Percentiles rank a stretch among this genome's conserved stretches.
Conservation (phyloP, 2,888 invertebrate genomes). For the Slavum lentiscoides region DNA sequence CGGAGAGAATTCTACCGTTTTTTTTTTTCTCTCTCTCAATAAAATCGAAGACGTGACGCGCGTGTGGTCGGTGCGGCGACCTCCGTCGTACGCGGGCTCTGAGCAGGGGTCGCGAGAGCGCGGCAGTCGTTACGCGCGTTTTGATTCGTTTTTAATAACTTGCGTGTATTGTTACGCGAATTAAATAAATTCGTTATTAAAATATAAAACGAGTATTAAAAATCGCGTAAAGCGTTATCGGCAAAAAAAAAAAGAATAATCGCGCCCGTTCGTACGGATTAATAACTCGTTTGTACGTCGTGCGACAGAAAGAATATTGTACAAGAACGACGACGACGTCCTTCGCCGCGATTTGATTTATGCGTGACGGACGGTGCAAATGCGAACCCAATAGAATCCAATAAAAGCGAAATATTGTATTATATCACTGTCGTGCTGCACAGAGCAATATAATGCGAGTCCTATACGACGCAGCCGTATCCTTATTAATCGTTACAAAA, state of each 20-base stretch:
- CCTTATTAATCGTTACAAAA: no score
- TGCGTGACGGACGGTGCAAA: no score
- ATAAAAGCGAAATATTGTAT: no score
- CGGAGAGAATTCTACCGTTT: constrained; percentile 16
- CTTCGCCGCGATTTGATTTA: no score
- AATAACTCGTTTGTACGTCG: constrained; percentile 41
- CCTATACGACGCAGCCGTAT: no score
- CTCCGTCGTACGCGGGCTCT: not conserved
- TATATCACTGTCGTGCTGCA: no score
- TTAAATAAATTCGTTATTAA: no score
- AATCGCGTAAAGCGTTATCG: not conserved
- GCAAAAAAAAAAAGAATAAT: constrained; percentile 6
- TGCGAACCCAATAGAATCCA: no score
- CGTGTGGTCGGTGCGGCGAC: constrained; percentile 30
- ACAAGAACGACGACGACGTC: no score
- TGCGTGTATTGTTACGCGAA: not conserved
- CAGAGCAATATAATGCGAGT: no score
- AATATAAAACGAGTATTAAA: not conserved
- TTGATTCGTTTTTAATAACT: constrained; percentile 46
- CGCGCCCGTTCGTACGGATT: constrained; percentile 23
- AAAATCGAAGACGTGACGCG: constrained; percentile 31
- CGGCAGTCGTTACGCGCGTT: not conserved
- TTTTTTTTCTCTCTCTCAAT: not conserved
- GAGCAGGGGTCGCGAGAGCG: no score
- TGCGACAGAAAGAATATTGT: no score